Conservation (phyloP, 2,888 invertebrate genomes). For the Melipona bicolor region DNA sequence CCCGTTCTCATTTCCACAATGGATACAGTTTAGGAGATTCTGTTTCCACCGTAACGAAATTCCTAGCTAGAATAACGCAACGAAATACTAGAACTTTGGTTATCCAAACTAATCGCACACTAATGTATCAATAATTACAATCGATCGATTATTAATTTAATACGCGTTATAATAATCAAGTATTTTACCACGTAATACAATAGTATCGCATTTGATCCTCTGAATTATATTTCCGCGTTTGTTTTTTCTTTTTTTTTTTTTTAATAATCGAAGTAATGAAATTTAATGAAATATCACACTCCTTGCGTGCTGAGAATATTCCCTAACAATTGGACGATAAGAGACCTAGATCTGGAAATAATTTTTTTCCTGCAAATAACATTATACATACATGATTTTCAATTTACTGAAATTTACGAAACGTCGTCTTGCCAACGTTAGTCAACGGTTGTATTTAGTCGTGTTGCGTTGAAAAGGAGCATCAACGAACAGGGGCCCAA, state of each 20-base stretch:
- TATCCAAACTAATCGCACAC: not conserved
- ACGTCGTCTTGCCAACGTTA: constrained; percentile 35
- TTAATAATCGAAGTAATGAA: not conserved
- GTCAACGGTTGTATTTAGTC: not conserved
- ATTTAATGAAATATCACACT: not conserved
- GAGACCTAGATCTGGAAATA: not conserved
- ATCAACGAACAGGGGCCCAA: not conserved
- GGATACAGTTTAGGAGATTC: too few species aligned
- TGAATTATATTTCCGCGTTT: too few species aligned
- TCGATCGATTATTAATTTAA: too few species aligned
- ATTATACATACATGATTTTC: constrained; percentile 12
- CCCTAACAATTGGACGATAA: not conserved
- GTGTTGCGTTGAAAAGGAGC: not conserved
- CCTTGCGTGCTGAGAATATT: not conserved
- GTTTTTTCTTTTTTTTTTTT: too few species aligned
- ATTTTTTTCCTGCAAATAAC: too few species aligned
- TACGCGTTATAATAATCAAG: too few species aligned
- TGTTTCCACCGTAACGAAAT: not conserved
- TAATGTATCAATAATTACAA: too few species aligned
- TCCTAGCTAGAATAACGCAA: not conserved
- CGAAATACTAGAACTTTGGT: not conserved
- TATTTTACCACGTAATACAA: too few species aligned
- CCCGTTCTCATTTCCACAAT: too few species aligned
- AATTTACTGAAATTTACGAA: not conserved
- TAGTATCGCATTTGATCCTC: too few species aligned